Base-by-base conservation (phyloP, 2,113 vertebrate species). In the Xiphorhynchus elegans region DNA sequence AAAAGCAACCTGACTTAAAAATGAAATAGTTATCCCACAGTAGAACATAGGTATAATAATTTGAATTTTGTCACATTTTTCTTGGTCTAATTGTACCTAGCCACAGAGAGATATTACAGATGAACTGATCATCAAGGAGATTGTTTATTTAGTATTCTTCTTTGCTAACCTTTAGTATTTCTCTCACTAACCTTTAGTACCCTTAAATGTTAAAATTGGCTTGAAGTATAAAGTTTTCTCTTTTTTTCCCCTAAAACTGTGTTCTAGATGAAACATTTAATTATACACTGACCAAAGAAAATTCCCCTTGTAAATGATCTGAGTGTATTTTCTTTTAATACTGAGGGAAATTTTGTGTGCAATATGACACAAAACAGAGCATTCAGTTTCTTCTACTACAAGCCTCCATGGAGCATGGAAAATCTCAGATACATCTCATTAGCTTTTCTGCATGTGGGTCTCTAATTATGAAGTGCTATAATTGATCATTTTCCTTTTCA, bases 391-490 rank as follows among this genome's bases (percentile, higher is more conserved):
- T 69, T 73, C 72, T 77, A 50, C 20, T 88, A 37, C 28, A 84
- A 88, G 52, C 20, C 39, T 91, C 50, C 23, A 25, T 5, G 4
- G 60, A 80, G 42, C 50, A 90, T 86, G 52, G 89, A 67, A 92
- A 84, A 90, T 92, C 55, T 94, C 94, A 86, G 72, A 42, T 86
- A 78, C 1, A 1, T 70, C 68, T 89, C 90, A 93, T 95, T 92
- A 95, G 60, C 44, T 84, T 95, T 95, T 89, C 89, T 84, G 55
- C 84, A 81, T 95, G 62, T 73, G 66, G 66, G 35, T 75, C 55
- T 95, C 64, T 93, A 92, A 93, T 95, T 87, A 89, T 75, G 42
- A 96, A 93, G 95, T 97, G 92, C 46, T 92, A 88, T 94, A 92
- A 93, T 94, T 93, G 88, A 95, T 90, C 46, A 74, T 84, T 95